phyloP scores from a whole-genome alignment of 2,113 vertebrate genomes.

The Neolamprologus devosi region DNA sequence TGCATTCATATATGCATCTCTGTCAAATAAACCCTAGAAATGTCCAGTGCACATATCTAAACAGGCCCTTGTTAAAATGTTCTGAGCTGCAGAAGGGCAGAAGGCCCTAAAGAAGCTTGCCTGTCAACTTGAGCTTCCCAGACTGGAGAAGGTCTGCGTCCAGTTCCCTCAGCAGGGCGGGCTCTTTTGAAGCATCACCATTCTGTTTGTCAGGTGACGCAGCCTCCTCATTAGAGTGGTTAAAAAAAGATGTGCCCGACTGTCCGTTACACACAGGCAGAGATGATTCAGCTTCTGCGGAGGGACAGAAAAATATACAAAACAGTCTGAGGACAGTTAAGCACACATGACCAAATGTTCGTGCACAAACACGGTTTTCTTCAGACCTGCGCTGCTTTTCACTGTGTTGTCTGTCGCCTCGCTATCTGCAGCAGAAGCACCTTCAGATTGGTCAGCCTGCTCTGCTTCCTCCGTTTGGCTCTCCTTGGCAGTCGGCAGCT shows the following conservation, averaged over 20 bases:
- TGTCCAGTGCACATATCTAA: background rate
- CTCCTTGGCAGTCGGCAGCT: slow-evolving; percentile 20
- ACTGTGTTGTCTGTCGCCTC: background rate
- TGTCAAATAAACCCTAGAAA: background rate
- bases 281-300: background rate
- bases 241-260: slow-evolving; percentile 24
- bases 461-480: background rate
- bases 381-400: slow-evolving; percentile 49
- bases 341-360: background rate
- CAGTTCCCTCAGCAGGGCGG: slow-evolving; percentile 58
- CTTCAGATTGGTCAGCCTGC: background rate
- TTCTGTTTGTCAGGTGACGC: slow-evolving; percentile 28
- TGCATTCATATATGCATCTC: background rate
- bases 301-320: background rate
- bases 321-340: background rate
- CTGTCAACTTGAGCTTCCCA: slow-evolving; percentile 69
- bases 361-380: background rate
- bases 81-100: background rate
- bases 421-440: background rate
- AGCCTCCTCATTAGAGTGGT: slow-evolving; percentile 27
- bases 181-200: background rate
- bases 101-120: slow-evolving; percentile 14
- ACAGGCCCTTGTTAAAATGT: background rate
- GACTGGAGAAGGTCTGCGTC: slow-evolving; percentile 70
- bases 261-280: slow-evolving; percentile 25